phyloP scores from a whole-genome alignment of 2,113 vertebrate species.

The Montifringilla adamsi region DNA sequence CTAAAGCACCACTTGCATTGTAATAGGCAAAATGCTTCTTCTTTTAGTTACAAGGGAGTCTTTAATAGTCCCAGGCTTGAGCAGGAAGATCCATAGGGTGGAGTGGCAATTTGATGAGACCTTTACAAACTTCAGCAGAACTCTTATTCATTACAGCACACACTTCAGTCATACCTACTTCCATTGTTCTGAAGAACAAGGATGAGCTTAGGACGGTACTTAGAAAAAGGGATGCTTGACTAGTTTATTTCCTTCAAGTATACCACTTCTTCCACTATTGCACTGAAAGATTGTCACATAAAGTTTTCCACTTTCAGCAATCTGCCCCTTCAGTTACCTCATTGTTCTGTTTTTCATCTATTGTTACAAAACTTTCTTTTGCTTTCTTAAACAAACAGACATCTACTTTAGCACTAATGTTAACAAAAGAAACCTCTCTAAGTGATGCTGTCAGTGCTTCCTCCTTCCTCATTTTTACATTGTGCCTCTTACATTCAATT shows the following conservation, averaged over 20 bases:
- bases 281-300: not conserved
- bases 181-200: not conserved
- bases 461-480: not conserved
- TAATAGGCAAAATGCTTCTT: not conserved
- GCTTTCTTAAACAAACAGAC: not conserved
- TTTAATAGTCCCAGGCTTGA: not conserved
- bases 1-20: slow-evolving; percentile 9
- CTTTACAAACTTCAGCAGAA: not conserved
- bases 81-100: not conserved
- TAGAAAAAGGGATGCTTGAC: not conserved
- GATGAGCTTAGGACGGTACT: not conserved
- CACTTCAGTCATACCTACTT: not conserved
- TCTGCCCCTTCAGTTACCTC: not conserved
- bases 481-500: not conserved
- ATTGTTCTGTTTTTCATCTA: not conserved
- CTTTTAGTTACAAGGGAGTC: not conserved
- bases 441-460: not conserved
- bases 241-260: not conserved
- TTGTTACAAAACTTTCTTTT: not conserved
- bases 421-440: not conserved
- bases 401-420: not conserved
- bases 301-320: not conserved
- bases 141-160: not conserved
- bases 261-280: not conserved
- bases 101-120: not conserved